phyloP scores from a whole-genome alignment of 2,797 vertebrate species.

The Trachurus trachurus region DNA sequence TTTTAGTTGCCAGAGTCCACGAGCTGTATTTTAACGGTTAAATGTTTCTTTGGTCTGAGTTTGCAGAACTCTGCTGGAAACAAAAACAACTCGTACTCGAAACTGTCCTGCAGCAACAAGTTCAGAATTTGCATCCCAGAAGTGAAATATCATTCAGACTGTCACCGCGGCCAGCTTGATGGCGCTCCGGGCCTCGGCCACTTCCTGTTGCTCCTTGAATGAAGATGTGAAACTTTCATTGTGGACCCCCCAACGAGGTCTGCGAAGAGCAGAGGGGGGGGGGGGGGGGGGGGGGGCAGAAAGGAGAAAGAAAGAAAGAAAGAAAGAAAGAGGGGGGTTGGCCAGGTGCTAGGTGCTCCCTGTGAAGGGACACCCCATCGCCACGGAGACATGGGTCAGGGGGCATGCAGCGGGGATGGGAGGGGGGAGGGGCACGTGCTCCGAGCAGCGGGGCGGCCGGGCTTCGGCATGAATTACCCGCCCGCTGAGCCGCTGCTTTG shows the following conservation, averaged over 20 bases:
- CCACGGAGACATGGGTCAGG: slow-evolving; percentile 70
- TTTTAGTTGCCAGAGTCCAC: no score
- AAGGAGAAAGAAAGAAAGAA: slow-evolving; percentile 6
- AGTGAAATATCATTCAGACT: slow-evolving; percentile 36
- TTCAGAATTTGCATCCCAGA: slow-evolving; percentile 5
- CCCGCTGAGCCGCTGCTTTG: slow-evolving; percentile 75
- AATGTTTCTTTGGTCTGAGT: no score
- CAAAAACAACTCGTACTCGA: neutral
- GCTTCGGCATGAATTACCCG: slow-evolving; percentile 76
- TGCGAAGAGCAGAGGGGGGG: neutral
- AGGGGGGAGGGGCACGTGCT: slow-evolving; percentile 65
- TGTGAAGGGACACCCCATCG: slow-evolving; percentile 69
- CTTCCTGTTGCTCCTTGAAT: slow-evolving; percentile 57
- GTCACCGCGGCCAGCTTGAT: slow-evolving; percentile 18
- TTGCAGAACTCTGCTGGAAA: no score
- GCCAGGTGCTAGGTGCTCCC: slow-evolving; percentile 79
- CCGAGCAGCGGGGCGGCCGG: slow-evolving; percentile 85
- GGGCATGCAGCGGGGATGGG: slow-evolving; percentile 40
- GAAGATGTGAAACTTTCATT: slow-evolving; percentile 66
- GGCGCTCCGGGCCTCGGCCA: slow-evolving; percentile 23
- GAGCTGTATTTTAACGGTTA: no score
- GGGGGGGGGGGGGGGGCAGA: neutral
- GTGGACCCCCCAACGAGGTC: slow-evolving; percentile 38
- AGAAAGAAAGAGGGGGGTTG: slow-evolving; percentile 64
- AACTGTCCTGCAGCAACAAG: slow-evolving; percentile 7